Base-by-base conservation (phyloP, 2,797 vertebrate genomes). In the Danio kyathit region DNA sequence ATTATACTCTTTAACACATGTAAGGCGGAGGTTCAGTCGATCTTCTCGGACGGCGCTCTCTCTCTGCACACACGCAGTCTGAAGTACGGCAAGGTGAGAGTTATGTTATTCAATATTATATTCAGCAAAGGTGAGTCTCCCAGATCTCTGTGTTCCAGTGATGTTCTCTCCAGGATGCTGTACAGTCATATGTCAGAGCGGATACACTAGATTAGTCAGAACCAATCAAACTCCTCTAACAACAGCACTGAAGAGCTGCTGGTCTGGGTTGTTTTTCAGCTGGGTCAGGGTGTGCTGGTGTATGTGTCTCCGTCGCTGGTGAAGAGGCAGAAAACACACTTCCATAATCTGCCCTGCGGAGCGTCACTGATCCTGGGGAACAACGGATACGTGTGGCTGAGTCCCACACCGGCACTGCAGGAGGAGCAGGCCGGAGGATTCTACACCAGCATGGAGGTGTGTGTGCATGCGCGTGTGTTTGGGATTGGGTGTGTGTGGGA, bases 281-380 rank as follows among this genome's bases (percentile, higher is more conserved):
- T 99, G 65, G 96, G 96, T 54, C 98, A 99, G 86, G 98, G 98
- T 5, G 96, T 98, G 41, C 89, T 99, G 9, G 96, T 99, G 11
- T 96, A 96, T 86, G 95, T 99, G 0, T 98, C 98, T 0, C 98
- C 98, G 0, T 98, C 98, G 16, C 91, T 99, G 14, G 95, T 99
- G 87, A 99, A 98, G 85, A 95, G 97, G 63, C 97, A 98, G 88
- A 99, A 99, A 92, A 97, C 97, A 10, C 98, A 99, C 86, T 99
- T 99, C 90, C 97, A 99, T 10, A 96, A 99, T 85, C 88, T 99
- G 81, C 96, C 96, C 0, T 99, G 97, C 5, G 98, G 98, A 1
- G 96, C 97, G 0, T 99, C 98, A 0, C 86, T 99, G 80, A 99
- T 99, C 82, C 94, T 99, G 0, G 97, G 97, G 1, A 99, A 98